These are phyloP conservation scores for Cyaniris semiargus DNA, from an alignment of 2,888 invertebrate species.

Conservation along the genomic window DNA sequence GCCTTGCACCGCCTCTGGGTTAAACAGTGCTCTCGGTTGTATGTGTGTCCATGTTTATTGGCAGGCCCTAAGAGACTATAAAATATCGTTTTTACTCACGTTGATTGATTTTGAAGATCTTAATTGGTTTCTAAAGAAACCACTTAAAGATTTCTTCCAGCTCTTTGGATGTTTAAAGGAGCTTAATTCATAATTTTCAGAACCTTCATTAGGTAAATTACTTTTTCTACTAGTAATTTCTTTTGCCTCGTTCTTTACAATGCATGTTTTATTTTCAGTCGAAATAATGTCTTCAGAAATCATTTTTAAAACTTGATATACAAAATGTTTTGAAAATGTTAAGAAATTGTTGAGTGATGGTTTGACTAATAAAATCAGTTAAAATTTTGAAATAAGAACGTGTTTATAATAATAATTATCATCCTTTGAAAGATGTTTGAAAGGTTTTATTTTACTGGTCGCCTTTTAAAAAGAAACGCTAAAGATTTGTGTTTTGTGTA, in stretches of 20 bases:
- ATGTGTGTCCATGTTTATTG: no score
- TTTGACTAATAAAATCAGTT: no score
- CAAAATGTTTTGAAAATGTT: constrained; percentile 41
- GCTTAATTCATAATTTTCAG: constrained; percentile 57
- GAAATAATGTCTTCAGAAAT: constrained; percentile 61
- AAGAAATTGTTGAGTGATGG: no score
- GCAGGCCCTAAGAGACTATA: no score
- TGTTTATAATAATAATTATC: no score
- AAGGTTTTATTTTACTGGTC: no score
- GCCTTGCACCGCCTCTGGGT: no score
- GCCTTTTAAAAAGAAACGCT: no score
- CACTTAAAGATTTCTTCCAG: constrained; percentile 73
- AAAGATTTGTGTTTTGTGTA: no score
- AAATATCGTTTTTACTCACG: constrained; percentile 50
- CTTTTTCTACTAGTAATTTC: constrained; percentile 53
- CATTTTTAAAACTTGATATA: constrained; percentile 58
- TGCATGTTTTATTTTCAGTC: constrained; percentile 52
- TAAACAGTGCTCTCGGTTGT: no score
- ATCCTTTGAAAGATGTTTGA: no score
- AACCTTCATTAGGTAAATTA: constrained; percentile 56
- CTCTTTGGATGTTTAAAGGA: constrained; percentile 66
- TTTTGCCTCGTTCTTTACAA: constrained; percentile 53
- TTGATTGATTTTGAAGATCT: constrained; percentile 72
- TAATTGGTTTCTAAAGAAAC: constrained; percentile 69
- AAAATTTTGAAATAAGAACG: no score